These are phyloP conservation scores for Carterocephalus palaemon DNA, from an alignment of 2,888 invertebrate genomes.

Conservation along the genomic window DNA sequence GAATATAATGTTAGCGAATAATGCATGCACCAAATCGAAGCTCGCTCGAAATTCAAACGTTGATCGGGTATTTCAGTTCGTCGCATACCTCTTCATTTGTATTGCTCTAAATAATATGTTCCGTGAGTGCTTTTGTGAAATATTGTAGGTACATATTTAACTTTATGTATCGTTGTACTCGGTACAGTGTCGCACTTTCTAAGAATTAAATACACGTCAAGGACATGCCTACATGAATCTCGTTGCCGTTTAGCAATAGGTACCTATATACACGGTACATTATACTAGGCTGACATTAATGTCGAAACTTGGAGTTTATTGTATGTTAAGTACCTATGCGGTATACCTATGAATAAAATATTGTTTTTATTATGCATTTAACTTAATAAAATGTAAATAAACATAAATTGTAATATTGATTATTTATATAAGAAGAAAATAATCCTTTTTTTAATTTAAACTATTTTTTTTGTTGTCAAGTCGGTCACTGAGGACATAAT, in stretches of 20 bases:
- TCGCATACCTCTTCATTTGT: constrained; percentile 2
- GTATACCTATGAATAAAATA: background rate
- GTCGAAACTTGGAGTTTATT: background rate
- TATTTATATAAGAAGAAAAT: too few species aligned
- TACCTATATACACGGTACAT: too few species aligned
- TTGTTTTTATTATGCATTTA: background rate
- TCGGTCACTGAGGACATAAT: too few species aligned
- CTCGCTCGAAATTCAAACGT: constrained; percentile 36
- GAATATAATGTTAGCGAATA: constrained; percentile 62
- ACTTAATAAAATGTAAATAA: too few species aligned
- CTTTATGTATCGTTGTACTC: background rate
- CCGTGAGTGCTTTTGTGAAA: background rate
- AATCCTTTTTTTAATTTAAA: too few species aligned
- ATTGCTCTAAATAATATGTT: constrained; percentile 6
- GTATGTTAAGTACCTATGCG: background rate
- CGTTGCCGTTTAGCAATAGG: constrained; percentile 8
- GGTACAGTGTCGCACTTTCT: constrained; percentile 9
- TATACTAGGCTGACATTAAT: constrained; percentile 1
- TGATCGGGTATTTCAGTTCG: constrained; percentile 26
- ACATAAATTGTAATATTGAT: too few species aligned
- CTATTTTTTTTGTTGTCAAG: too few species aligned
- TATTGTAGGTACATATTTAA: constrained; percentile 1
- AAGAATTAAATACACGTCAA: constrained; percentile 16
- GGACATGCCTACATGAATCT: constrained; percentile 9
- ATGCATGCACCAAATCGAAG: constrained; percentile 52